Percentiles rank a stretch among this genome's conserved stretches.
Evolutionary conservation across 2,888 invertebrate genomes (phyloP).

Genomic region (Eupithecia tripunctaria): DNA sequence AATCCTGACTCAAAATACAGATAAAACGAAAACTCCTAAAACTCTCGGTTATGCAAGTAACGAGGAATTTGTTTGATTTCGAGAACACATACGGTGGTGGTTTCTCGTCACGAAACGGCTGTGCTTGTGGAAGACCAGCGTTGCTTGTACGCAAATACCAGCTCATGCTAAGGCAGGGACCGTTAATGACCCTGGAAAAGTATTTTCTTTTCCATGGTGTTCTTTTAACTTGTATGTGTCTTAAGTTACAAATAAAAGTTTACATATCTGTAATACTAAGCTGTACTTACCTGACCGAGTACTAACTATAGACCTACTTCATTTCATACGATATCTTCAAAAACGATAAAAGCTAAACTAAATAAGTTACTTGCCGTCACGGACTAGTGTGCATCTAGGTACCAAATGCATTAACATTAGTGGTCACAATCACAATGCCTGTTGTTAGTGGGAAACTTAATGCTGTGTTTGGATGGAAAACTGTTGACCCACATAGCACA

Average conservation of each 20-base stretch:
- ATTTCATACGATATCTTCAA: neutral
- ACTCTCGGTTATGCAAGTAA: neutral
- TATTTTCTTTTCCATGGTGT: too few species aligned
- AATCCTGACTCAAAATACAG: constrained; percentile 43
- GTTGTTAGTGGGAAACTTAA: constrained; percentile 62
- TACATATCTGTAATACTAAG: neutral
- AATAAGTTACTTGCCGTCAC: constrained; percentile 20
- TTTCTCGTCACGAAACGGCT: neutral
- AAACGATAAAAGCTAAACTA: neutral
- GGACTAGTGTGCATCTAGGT: constrained; percentile 29
- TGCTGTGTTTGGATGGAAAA: constrained; percentile 64
- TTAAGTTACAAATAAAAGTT: too few species aligned
- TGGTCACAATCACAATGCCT: constrained; percentile 53
- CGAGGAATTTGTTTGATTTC: neutral
- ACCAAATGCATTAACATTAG: constrained; percentile 56
- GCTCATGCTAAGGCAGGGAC: too few species aligned
- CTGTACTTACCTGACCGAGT: too few species aligned
- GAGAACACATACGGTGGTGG: neutral
- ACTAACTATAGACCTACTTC: neutral
- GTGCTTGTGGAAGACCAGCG: too few species aligned
- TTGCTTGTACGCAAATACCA: too few species aligned
- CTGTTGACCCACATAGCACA: constrained; percentile 75
- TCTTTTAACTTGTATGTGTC: too few species aligned
- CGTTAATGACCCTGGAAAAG: too few species aligned
- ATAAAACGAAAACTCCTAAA: neutral